Evolutionary conservation across 2,113 vertebrate genomes (phyloP).

Genomic region (Limnothrissa miodon): DNA sequence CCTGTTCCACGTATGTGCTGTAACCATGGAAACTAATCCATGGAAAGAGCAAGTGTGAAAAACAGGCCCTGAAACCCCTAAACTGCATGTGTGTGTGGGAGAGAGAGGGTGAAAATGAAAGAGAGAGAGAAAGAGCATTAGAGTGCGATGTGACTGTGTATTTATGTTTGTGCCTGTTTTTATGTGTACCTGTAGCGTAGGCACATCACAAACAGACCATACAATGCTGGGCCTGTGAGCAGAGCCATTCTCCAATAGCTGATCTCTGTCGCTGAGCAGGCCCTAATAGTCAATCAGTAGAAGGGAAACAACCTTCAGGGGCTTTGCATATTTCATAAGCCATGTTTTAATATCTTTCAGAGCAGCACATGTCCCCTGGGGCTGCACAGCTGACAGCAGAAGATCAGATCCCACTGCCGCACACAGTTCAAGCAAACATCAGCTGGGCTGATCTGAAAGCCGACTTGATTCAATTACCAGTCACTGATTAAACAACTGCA

Average conservation of each 20-base stretch:
- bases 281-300: conserved; percentile 13
- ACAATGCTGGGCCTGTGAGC: not conserved
- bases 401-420: conserved; percentile 9
- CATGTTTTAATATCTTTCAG: conserved; percentile 57
- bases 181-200: not conserved
- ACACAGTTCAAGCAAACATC: conserved; percentile 26
- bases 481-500: conserved; percentile 45
- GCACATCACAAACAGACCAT: not conserved
- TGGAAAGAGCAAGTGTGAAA: conserved; percentile 63
- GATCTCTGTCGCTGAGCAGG: not conserved
- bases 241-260: not conserved
- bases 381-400: conserved; percentile 22
- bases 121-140: not conserved
- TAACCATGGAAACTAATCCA: conserved; percentile 76
- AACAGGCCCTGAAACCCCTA: conserved; percentile 46
- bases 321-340: conserved; percentile 70
- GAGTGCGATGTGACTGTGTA: not conserved
- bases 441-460: conserved; percentile 21
- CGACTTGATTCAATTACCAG: conserved; percentile 37
- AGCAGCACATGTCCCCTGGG: conserved; percentile 60
- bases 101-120: not conserved
- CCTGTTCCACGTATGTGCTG: conserved; percentile 48
- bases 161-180: not conserved
- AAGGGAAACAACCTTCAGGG: conserved; percentile 46
- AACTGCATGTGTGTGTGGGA: conserved; percentile 14